Base-by-base conservation (phyloP, 2,797 vertebrate genomes). In the Bryconaethiops microstoma region DNA sequence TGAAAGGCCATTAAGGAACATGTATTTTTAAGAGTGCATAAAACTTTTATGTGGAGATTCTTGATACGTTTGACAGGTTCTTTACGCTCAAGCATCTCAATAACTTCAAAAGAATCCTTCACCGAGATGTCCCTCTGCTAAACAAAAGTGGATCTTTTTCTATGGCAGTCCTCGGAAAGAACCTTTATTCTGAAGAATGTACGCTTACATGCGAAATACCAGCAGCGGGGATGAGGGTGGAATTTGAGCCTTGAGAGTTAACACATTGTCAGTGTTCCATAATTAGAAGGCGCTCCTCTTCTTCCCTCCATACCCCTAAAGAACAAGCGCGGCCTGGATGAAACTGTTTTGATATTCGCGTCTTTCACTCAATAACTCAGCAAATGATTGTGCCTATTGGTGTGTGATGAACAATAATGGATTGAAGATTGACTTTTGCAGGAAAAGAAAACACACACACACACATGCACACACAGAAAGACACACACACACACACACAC, bases 321-420 rank as follows among this genome's bases (percentile, higher is more conserved):
- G 72, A 76, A 74, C 19, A 45, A 62, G 14, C 59, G 29, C 63
- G n/a, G 59, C 74, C 74, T 70, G 55, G 39, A 68, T 64, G 63
- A 35, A 29, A 5, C 42, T 79, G 67, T 84, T 76, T 59, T 80
- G 19, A 12, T 74, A 73, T 80, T 75, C 7, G 50, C 40, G 50
- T 55, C 42, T 79, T 78, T 74, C 57, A 39, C 48, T 45, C 74
- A 71, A 70, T 85, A 78, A 74, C 68, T 16, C 14, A 50, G 77
- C 67, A 82, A 74, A 67, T 82, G 76, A 85, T 77, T 81, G 82
- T 79, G 83, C 57, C 81, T 78, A 82, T 74, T 80, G 76, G 80
- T 78, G 80, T 85, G 80, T 83, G 78, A 87, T 84, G 68, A 82
- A 80, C 80, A 82, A 69, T 65, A 81, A 59, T 68, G 80, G 80